Evolutionary conservation across 2,797 vertebrate genomes (phyloP).

Genomic region (Accipiter fasciatus): DNA sequence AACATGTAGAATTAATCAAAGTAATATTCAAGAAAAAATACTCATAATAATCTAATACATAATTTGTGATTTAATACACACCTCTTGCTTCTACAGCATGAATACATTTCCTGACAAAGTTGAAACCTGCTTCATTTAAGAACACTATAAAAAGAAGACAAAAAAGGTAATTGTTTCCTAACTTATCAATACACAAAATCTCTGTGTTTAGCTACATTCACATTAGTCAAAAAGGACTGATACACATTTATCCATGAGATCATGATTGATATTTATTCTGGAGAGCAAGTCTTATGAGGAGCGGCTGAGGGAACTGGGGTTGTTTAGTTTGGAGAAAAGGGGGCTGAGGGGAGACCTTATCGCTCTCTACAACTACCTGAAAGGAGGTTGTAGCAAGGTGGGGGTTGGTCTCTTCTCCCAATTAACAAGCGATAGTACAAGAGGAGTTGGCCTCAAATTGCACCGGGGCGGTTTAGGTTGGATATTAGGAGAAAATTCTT

Average conservation of each 20-base stretch:
- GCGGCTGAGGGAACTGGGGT: background rate
- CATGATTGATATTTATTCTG: too few relatives aligned
- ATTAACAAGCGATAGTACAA: too few relatives aligned
- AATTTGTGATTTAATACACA: conserved; percentile 71
- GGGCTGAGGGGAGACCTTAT: background rate
- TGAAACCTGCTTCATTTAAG: conserved; percentile 93
- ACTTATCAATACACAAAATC: background rate
- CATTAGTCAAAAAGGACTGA: background rate
- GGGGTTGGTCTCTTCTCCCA: too few relatives aligned
- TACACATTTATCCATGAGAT: background rate
- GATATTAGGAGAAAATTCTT: background rate
- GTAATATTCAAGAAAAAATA: background rate
- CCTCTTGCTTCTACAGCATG: conserved; percentile 88
- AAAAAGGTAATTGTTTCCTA: background rate
- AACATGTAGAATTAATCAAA: background rate
- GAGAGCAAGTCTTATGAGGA: background rate
- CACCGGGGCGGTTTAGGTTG: background rate
- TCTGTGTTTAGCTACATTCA: background rate
- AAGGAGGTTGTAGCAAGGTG: too few relatives aligned
- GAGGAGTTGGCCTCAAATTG: background rate
- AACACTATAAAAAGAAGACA: conserved; percentile 82
- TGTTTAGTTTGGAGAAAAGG: background rate
- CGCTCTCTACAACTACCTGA: accelerated
- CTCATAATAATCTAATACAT: background rate
- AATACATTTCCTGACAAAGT: conserved; percentile 93